Base-by-base conservation (phyloP, 2,888 invertebrate species). In the Melinopterus prodromus region DNA sequence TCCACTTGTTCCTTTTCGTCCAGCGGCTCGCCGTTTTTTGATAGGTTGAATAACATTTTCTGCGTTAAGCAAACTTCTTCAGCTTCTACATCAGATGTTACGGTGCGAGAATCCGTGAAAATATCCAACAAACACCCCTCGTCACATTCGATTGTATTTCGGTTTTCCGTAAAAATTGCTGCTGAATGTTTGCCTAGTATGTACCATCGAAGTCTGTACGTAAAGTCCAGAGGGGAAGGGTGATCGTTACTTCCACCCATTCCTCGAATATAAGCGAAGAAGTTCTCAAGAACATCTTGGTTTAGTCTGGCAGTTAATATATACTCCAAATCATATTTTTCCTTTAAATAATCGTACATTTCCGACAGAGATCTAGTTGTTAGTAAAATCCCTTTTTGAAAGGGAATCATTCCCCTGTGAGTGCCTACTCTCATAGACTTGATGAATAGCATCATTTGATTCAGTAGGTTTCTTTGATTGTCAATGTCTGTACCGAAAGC, bases 401-500 rank as follows among this genome's bases (percentile, higher is more conserved):
- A 84, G 5, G 82, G 82, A 26, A 85, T 70, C 15, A 82, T 36
- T 70, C n/a, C 71, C 69, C 80, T 82, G 37, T 84, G 83, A 5
- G 75, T 82, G 6, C 83, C 83, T 36, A 86, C 84, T 78, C 69
- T 82, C 80, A 84, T 79, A 14, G 74, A 71, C 14, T 74, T 78
- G 7, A 84, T 81, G 6, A 83, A 74, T 70, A 78, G 26, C 2
- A 76, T 77, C 77, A 85, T 77, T 79, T 80, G 12, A 71, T 82
- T 71, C 6, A 85, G 53, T 72, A 84, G 26, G 16, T 71, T 53
- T 69, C 36, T 79, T 80, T 86, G 86, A 38, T 82, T 79, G 1
- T 81, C 77, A 15, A 84, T 35, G 77, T 84, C 77, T 14, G 77
- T 81, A 36, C 84, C 85, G 81, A 80, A 85, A 16, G 82, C 84